phyloP scores from a whole-genome alignment of 2,113 vertebrate genomes.

The Aepyceros melampus region DNA sequence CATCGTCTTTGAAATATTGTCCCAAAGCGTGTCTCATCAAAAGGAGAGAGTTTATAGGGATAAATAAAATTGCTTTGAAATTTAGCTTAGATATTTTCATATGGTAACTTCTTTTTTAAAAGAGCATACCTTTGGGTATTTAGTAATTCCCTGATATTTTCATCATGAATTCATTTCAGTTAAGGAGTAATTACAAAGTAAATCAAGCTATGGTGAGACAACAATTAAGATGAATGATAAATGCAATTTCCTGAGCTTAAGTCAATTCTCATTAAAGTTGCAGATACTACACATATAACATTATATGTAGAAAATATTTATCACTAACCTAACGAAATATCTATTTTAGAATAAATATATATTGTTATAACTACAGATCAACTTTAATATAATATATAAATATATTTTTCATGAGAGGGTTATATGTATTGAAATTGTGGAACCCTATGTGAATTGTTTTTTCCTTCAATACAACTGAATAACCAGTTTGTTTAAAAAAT shows the following conservation, averaged over 20 bases:
- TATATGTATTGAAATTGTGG: neutral
- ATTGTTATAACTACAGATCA: neutral
- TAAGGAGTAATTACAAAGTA: neutral
- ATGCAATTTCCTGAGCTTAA: neutral
- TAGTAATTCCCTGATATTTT: neutral
- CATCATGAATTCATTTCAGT: neutral
- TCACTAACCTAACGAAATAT: neutral
- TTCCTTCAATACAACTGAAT: neutral
- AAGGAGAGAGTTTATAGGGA: neutral
- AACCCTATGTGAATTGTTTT: neutral
- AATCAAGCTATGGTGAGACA: neutral
- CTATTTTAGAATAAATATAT: neutral
- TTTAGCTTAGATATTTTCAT: neutral
- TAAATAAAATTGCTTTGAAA: conserved; percentile 13
- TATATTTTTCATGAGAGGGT: neutral
- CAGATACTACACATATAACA: neutral
- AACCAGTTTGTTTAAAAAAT: neutral
- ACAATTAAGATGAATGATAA: neutral
- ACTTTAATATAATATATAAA: neutral
- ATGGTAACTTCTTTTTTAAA: neutral
- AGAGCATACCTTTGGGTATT: neutral
- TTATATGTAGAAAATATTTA: neutral
- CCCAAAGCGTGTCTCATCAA: neutral
- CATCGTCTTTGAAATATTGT: neutral
- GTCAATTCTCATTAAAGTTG: neutral